Percentiles rank a stretch among this genome's conserved stretches.
These are phyloP conservation scores for Acrocera orbiculus DNA, from an alignment of 2,888 invertebrate genomes.

Conservation along the genomic window DNA sequence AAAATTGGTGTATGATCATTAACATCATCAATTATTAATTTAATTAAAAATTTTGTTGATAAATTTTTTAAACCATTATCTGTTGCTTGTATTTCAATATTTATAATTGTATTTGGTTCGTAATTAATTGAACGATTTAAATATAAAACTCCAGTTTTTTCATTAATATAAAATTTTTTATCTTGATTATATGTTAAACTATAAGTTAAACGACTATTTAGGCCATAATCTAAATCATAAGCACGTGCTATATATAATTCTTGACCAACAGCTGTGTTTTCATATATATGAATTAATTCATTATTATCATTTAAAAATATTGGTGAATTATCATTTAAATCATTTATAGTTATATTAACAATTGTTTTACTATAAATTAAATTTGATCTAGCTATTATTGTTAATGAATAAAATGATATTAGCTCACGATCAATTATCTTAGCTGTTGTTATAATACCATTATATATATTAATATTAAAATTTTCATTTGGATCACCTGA, in stretches of 20 bases:
- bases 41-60: conserved; percentile 54
- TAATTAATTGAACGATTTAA: conserved; percentile 61
- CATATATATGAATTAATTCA: conserved; percentile 59
- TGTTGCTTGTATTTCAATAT: conserved; percentile 66
- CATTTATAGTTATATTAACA: conserved; percentile 65
- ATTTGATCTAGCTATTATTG: conserved; percentile 61
- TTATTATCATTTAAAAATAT: conserved; percentile 62
- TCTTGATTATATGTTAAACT: conserved; percentile 62
- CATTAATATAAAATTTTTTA: conserved; percentile 65
- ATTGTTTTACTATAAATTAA: conserved; percentile 57
- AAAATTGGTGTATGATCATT: conserved; percentile 94
- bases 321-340: conserved; percentile 86
- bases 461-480: conserved; percentile 63
- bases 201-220: conserved; percentile 75
- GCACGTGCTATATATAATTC: conserved; percentile 81
- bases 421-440: conserved; percentile 72
- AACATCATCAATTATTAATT: conserved; percentile 64
- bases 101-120: conserved; percentile 52
- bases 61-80: conserved; percentile 64
- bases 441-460: conserved; percentile 60
- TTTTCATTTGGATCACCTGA: conserved; percentile 60
- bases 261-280: conserved; percentile 86
- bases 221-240: conserved; percentile 69
- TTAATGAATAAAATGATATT: conserved; percentile 55
- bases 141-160: conserved; percentile 76